A percentile compares a stretch with the other conserved stretches of the same genome.
phyloP scores from a whole-genome alignment of 1,140 invertebrate genomes.

The Drosophila simulans region DNA sequence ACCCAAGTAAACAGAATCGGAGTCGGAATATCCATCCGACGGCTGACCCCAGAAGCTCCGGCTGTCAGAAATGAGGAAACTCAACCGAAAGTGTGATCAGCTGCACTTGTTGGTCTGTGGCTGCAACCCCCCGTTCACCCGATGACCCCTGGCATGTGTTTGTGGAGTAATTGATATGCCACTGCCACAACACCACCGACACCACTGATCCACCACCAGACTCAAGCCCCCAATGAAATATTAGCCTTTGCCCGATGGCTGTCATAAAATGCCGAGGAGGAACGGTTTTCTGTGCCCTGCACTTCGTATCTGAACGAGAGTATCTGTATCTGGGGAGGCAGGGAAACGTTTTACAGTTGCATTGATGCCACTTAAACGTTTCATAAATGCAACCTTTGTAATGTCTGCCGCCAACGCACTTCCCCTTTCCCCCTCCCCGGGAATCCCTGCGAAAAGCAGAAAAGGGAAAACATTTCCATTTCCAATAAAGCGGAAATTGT shows the following conservation, averaged over 20 bases:
- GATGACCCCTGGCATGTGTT: conserved; percentile 65
- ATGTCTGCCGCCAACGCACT: conserved; percentile 57
- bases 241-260: conserved; percentile 67
- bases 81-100: conserved; percentile 69
- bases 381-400: conserved; percentile 83
- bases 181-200: conserved; percentile 67
- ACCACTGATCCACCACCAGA: conserved; percentile 38
- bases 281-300: conserved; percentile 24
- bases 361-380: conserved; percentile 78
- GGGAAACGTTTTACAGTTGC: conserved; percentile 80
- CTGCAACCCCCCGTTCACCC: conserved; percentile 11
- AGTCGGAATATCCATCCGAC: conserved; percentile 8
- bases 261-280: conserved; percentile 66
- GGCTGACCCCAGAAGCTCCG: conserved; percentile 46
- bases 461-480: conserved; percentile 58
- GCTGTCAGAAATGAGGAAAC: conserved; percentile 60
- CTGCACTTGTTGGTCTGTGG: conserved; percentile 70
- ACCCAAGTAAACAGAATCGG: conserved; percentile 13
- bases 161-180: conserved; percentile 80
- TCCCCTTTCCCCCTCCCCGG: conserved; percentile 2
- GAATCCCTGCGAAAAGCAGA: conserved; percentile 61
- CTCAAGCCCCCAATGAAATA: conserved; percentile 65
- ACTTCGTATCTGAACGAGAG: conserved; percentile 28
- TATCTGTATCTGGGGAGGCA: conserved; percentile 58
- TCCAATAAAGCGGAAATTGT: conserved; percentile 72